A percentile compares a stretch with the other conserved stretches of the same genome.
phyloP scores from a whole-genome alignment of 2,888 invertebrate genomes.

The Aphodius granarius region DNA sequence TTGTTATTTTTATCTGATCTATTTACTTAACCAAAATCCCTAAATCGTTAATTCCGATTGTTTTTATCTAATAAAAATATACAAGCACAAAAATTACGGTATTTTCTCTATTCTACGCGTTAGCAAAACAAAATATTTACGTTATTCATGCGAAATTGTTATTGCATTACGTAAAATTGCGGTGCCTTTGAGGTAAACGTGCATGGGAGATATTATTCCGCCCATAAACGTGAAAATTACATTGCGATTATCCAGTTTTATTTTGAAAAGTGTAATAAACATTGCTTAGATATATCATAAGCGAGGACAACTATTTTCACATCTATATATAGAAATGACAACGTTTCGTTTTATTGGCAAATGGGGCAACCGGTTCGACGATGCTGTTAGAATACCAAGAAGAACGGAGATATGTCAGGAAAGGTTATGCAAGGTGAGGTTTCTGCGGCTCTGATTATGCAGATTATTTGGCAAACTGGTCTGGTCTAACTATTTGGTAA shows the following conservation, averaged over 20 bases:
- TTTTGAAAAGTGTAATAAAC: conserved; percentile 7
- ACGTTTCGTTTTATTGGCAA: neutral
- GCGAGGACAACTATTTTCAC: conserved; percentile 7
- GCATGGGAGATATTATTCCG: neutral
- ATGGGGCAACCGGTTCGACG: conserved; percentile 3
- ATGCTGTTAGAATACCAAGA: conserved; percentile 13
- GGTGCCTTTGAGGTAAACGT: neutral
- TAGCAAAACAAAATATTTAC: neutral
- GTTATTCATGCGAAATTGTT: neutral
- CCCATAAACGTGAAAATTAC: neutral
- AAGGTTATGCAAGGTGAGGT: neutral
- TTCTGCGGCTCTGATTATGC: neutral
- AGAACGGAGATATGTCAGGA: conserved; percentile 1
- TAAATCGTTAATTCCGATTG: neutral
- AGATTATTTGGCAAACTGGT: neutral
- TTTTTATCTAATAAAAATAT: neutral
- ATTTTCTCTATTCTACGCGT: neutral
- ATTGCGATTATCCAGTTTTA: neutral
- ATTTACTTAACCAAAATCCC: neutral
- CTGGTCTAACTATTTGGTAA: neutral
- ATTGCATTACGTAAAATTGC: neutral
- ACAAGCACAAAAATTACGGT: neutral
- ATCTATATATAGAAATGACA: conserved; percentile 13
- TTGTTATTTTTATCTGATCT: neutral
- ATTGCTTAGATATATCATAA: neutral